These are phyloP conservation scores for Takifugu ocellatus DNA, from an alignment of 2,797 vertebrate genomes.

Conservation along the genomic window DNA sequence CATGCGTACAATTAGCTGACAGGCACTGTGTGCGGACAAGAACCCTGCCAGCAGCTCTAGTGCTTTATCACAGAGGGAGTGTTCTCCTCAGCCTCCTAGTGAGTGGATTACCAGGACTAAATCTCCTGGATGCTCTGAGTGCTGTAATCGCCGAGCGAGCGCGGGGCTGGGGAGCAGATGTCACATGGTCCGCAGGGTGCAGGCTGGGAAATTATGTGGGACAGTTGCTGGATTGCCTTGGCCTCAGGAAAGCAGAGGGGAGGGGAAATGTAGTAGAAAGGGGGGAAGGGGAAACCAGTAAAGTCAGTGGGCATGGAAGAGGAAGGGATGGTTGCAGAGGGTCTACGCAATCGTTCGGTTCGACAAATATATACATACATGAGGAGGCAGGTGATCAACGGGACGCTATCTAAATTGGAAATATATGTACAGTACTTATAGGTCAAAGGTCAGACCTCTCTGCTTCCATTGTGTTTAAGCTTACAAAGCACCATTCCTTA, in stretches of 20 bases:
- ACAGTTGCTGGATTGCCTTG: conserved; percentile 69
- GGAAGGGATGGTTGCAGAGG: conserved; percentile 18
- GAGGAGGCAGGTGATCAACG: conserved; percentile 20
- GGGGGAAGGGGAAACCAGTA: conserved; percentile 28
- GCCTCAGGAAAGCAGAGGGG: conserved; percentile 44
- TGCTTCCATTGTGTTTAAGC: conserved; percentile 1
- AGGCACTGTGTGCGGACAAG: conserved; percentile 22
- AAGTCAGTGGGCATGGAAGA: conserved; percentile 16
- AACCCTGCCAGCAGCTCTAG: conserved; percentile 8
- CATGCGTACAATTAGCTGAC: conserved; percentile 25
- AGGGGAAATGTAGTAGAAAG: conserved; percentile 16
- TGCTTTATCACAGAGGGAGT: conserved; percentile 48
- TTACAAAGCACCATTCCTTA: conserved; percentile 18
- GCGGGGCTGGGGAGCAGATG: conserved; percentile 73
- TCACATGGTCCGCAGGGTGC: conserved; percentile 76
- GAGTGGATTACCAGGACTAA: conserved; percentile 78
- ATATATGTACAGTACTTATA: conserved; percentile 24
- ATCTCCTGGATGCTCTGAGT: conserved; percentile 76
- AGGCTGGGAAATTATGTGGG: conserved; percentile 75
- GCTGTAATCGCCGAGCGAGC: conserved; percentile 76
- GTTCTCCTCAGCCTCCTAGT: conserved; percentile 62
- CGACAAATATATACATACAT: too few species aligned
- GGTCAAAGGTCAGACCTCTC: conserved; percentile 24
- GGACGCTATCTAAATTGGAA: conserved; percentile 19
- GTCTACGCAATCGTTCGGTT: neutral